Evolutionary conservation across 2,797 vertebrate species (phyloP).

Genomic region (Poecilia velifera): DNA sequence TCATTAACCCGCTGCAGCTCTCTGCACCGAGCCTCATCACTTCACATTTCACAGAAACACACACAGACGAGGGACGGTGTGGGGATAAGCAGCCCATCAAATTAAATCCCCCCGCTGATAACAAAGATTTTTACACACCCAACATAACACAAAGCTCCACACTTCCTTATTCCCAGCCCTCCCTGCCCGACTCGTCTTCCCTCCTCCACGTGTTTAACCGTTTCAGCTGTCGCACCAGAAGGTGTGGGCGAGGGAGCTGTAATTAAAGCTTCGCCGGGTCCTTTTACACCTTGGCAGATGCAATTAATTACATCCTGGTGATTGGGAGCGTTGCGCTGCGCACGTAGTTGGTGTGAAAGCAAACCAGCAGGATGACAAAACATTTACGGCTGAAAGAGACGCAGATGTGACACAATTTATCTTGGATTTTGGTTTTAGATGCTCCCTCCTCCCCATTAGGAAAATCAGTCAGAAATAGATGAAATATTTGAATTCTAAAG

Average conservation of each 20-base stretch:
- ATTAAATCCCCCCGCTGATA: conserved; percentile 56
- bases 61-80: background rate
- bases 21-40: conserved; percentile 33
- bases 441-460: background rate
- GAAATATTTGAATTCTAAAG: background rate
- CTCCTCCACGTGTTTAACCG: conserved; percentile 50
- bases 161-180: conserved; percentile 38
- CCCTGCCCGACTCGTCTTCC: conserved; percentile 20
- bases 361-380: background rate
- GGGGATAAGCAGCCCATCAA: conserved; percentile 59
- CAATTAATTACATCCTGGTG: conserved; percentile 74
- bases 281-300: conserved; percentile 75
- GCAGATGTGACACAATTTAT: background rate
- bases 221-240: conserved; percentile 60
- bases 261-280: conserved; percentile 73
- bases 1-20: conserved; percentile 59
- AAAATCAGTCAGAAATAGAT: background rate
- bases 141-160: conserved; percentile 35
- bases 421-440: conserved; percentile 9
- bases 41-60: conserved; percentile 22
- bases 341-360: conserved; percentile 20
- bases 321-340: conserved; percentile 65
- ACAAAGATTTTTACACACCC: conserved; percentile 56
- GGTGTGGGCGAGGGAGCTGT: conserved; percentile 65
- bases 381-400: background rate